These are phyloP conservation scores for Drosophila meridiana DNA, from an alignment of 2,888 invertebrate genomes.

Conservation along the genomic window DNA sequence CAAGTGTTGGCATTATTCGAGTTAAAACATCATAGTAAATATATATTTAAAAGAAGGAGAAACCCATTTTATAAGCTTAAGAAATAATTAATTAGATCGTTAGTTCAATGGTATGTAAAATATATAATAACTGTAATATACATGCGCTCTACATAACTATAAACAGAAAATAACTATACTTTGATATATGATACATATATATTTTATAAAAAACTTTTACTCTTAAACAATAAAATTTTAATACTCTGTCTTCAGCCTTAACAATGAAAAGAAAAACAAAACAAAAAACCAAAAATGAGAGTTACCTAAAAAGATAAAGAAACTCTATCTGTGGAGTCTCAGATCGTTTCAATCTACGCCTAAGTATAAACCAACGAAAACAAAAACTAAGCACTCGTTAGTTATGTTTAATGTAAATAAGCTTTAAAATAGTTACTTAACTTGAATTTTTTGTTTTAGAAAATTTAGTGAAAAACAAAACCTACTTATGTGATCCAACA, in stretches of 20 bases:
- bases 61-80: slow-evolving; percentile 26
- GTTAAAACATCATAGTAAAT: slow-evolving; percentile 39
- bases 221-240: slow-evolving; percentile 69
- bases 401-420: slow-evolving; percentile 73
- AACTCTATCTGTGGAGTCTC: slow-evolving; percentile 12
- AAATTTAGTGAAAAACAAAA: slow-evolving; percentile 53
- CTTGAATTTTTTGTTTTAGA: slow-evolving; percentile 55
- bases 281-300: slow-evolving; percentile 13
- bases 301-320: slow-evolving; percentile 27
- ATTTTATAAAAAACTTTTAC: slow-evolving; percentile 78
- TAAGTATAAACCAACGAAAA: slow-evolving; percentile 52
- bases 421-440: slow-evolving; percentile 61
- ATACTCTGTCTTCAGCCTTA: slow-evolving; percentile 79
- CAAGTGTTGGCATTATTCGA: slow-evolving; percentile 73
- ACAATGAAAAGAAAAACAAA: slow-evolving; percentile 35
- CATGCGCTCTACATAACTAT: slow-evolving; percentile 53
- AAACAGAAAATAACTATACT: slow-evolving; percentile 57
- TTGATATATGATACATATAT: slow-evolving; percentile 74
- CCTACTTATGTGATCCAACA: slow-evolving; percentile 77
- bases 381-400: slow-evolving; percentile 57
- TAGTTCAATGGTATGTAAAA: slow-evolving; percentile 66
- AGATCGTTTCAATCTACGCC: slow-evolving; percentile 32
- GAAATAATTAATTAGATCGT: slow-evolving; percentile 36
- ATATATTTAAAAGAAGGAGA: slow-evolving; percentile 6
- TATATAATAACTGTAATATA: slow-evolving; percentile 62